Evolutionary conservation across 2,113 vertebrate genomes (phyloP), one percentile per base, ranked within the genome.

Genomic region (Chloropsis hardwickii): DNA sequence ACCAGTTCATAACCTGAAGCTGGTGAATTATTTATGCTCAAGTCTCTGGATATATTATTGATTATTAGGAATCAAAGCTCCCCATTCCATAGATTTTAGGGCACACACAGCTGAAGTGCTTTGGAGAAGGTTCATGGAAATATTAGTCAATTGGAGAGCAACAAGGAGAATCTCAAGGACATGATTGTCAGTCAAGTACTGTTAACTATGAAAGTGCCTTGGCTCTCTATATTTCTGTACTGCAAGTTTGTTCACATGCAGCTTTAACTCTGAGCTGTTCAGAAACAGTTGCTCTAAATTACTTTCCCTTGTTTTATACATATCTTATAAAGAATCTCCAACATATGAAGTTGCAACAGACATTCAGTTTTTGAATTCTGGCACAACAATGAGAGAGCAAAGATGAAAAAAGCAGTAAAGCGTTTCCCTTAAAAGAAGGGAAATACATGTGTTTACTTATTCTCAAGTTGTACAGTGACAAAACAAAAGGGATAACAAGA

Each of bases 1-100:
- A 71, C 35, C 60, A 58, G 72, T 60, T 74, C 44, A 79, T 54
- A 81, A 76, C 14, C 40, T 60, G 62, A 60, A 51, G 25, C 10
- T 45, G 21, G 42, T 2, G 0, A 40, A 58, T n/a, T 53, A 47
- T 51, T 90, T 85, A 22, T 44, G 73, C 7, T 42, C 0, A 0
- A 44, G 57, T 64, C 31, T 54, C 85, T 19, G 12, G 19, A 74
- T 11, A 62, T 25, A n/a, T 14, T 33, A 72, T 5, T 37, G 22
- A 78, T 42, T 57, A 37, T 27, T 23, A 93, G 64, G 48, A 62
- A 64, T 10, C 37, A 65, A 54, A 90, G 27, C 12, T 77, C 12
- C 44, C 35, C 8, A 4, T 42, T 51, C 50, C 66, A 76, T 0
- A 44, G 57, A 82, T 50, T 60, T 76, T 39, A 86, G 45, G 18